phyloP scores from a whole-genome alignment of 2,888 invertebrate species.

The Scaptodrosophila latifasciaeformis region DNA sequence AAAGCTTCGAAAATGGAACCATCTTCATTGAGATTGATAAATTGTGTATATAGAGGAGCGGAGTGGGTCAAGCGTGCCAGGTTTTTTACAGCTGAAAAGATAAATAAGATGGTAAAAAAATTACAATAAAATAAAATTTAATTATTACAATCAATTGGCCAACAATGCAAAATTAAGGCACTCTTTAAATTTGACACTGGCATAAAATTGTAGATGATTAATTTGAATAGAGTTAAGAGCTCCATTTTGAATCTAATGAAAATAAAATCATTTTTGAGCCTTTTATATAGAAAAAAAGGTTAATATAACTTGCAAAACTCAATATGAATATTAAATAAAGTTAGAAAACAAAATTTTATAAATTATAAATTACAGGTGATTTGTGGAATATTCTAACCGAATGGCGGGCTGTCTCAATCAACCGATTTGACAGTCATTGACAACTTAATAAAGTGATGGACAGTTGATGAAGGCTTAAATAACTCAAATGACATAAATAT shows the following conservation, averaged over 20 bases:
- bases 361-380: no score
- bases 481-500: not conserved
- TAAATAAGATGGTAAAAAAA: not conserved
- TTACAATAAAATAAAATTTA: not conserved
- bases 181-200: conserved; percentile 34
- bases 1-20: not conserved
- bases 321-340: no score
- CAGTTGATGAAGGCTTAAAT: not conserved
- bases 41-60: conserved; percentile 34
- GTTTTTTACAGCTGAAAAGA: conserved; percentile 40
- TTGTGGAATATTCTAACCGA: no score
- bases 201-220: conserved; percentile 49
- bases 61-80: conserved; percentile 27
- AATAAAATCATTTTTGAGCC: not conserved
- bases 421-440: not conserved
- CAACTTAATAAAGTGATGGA: not conserved
- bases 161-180: conserved; percentile 48
- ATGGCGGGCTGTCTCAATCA: no score
- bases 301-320: no score
- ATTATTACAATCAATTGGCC: conserved; percentile 37
- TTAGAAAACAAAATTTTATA: no score
- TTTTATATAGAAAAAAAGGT: no score
- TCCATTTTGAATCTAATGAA: conserved; percentile 23
- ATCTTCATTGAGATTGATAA: conserved; percentile 21
- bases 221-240: conserved; percentile 23